Evolutionary conservation across 2,888 invertebrate species (phyloP).

Genomic region (Teleiodes luculella): DNA sequence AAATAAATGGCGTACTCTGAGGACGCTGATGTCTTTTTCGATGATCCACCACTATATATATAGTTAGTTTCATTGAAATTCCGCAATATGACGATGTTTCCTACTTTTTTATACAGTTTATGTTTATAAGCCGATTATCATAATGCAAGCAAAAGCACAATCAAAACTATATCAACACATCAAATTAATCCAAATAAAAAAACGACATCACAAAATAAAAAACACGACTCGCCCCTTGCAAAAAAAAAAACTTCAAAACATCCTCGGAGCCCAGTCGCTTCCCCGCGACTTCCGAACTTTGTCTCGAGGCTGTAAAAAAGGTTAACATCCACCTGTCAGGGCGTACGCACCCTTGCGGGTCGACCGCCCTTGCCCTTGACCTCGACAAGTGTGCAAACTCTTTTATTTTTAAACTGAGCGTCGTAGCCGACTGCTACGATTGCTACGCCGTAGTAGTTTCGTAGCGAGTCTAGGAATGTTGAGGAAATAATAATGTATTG

Average conservation of each 20-base stretch:
- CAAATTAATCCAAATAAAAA: too few species aligned
- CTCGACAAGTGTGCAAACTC: conserved; percentile 2
- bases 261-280: not conserved
- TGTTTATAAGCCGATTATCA: too few species aligned
- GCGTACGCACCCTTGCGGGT: not conserved
- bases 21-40: too few species aligned
- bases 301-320: not conserved
- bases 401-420: not conserved
- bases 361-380: conserved; percentile 4
- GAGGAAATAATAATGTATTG: too few species aligned
- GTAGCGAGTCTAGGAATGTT: too few species aligned
- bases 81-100: too few species aligned
- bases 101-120: too few species aligned
- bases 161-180: too few species aligned
- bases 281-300: not conserved
- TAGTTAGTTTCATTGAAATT: too few species aligned
- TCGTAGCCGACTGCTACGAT: not conserved
- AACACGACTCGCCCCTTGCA: not conserved
- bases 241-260: not conserved
- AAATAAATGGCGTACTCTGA: too few species aligned
- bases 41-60: too few species aligned
- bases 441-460: not conserved
- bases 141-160: too few species aligned
- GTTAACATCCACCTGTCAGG: conserved; percentile 4
- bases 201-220: not conserved